Conservation (phyloP, 2,113 vertebrate species). For the Heliornis fulica region DNA sequence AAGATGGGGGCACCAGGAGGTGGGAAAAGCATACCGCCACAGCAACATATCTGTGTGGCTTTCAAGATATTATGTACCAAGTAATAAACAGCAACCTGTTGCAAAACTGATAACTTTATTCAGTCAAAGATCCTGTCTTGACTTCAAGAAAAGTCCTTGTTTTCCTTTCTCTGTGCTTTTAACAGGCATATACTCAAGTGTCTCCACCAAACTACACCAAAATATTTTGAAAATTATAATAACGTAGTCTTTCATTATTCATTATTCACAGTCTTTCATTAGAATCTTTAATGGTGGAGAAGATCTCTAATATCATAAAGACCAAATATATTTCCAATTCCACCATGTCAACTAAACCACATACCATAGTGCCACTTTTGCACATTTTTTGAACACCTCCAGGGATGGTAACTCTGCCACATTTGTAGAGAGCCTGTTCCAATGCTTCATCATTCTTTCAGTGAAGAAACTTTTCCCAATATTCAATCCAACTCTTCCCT, state of each 20-base stretch:
- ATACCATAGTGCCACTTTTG: too few species aligned
- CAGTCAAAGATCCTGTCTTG: background rate
- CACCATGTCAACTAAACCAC: too few species aligned
- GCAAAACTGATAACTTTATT: background rate
- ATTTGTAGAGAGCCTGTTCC: too few species aligned
- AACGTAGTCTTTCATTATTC: background rate
- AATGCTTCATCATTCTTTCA: too few species aligned
- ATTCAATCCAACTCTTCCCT: too few species aligned
- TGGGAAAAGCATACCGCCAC: too few species aligned
- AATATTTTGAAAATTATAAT: background rate
- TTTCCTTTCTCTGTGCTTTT: background rate
- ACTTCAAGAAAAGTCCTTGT: background rate
- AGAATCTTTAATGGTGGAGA: background rate
- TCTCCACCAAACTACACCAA: background rate
- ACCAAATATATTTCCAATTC: too few species aligned
- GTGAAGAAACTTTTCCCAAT: too few species aligned
- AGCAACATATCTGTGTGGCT: background rate
- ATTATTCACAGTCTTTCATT: background rate
- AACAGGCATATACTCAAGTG: background rate
- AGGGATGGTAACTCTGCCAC: too few species aligned
- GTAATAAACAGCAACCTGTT: background rate
- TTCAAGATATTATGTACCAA: background rate
- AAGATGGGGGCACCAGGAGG: too few species aligned
- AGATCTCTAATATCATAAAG: too few species aligned
- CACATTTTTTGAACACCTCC: too few species aligned